Evolutionary conservation across 2,113 vertebrate species (phyloP), one percentile per base, ranked within the genome.

Genomic region (Lucifuga dentata): DNA sequence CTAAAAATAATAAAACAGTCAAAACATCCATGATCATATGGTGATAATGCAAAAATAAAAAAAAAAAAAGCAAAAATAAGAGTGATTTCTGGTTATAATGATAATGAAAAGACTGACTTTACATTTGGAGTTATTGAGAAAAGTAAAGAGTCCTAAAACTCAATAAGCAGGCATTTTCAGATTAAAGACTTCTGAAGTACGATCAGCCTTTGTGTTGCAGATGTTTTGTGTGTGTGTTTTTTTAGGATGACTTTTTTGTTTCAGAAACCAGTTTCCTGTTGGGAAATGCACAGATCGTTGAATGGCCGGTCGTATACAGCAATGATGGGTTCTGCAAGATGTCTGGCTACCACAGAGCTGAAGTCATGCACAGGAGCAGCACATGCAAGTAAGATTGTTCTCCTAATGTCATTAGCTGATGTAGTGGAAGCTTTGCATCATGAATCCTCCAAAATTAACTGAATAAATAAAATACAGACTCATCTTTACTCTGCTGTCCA

Each of bases 241-340:
- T 24, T 3, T 5, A 29, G 49, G 39, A 11, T 10, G 0, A 16
- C 52, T 68, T 63, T 36, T 78, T 61, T 44, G 33, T 73, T 85
- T 44, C 87, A 99, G 97, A 99, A 92, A 98, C 95, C 58, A 99
- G 97, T 89, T 99, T 99, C 92, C 84, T 99, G 81, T 86, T 99
- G 93, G 98, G 97, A 80, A 99, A 99, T 55, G 98, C 98, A 45
- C 98, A 99, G 88, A 98, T 99, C 23, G 92, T 98, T 88, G 95
- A 98, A 58, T 99, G 98, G 97, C 98, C 98, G 0, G 95, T 99
- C 87, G 98, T 99, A 60, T 99, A 99, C 80, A 98, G 98, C 95
- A 99, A 99, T 91, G 98, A 99, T 92, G 98, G 97, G 74, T 99
- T 99, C 90, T 98, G 97, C 78, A 98, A 98, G 91, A 93, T 99